Percentiles rank a stretch among this genome's conserved stretches.
Evolutionary conservation across 2,113 vertebrate species (phyloP).

Genomic region (Halcyon malimbica): DNA sequence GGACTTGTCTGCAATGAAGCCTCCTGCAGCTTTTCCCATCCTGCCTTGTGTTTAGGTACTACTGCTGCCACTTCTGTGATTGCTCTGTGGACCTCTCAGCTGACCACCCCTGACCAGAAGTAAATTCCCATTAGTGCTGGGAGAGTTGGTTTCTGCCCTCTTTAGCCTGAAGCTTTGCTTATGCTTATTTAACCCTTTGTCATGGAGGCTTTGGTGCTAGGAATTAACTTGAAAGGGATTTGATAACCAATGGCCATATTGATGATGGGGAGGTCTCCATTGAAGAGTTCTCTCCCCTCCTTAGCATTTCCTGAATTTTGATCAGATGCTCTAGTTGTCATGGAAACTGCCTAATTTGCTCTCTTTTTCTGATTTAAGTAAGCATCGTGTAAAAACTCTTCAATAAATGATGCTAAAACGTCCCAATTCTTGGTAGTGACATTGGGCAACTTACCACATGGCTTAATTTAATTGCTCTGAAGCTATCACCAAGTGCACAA

Average conservation of each 20-base stretch:
- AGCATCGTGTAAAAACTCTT: constrained; percentile 35
- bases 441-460: not conserved
- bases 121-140: not conserved
- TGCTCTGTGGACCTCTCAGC: not conserved
- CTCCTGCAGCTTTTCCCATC: not conserved
- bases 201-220: constrained; percentile 5
- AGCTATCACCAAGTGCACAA: constrained; percentile 1
- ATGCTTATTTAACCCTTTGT: not conserved
- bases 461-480: constrained; percentile 42
- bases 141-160: not conserved
- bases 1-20: not conserved
- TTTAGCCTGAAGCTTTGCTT: not conserved
- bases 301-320: constrained; percentile 40
- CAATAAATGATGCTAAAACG: constrained; percentile 50
- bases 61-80: not conserved
- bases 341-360: constrained; percentile 63
- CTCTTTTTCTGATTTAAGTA: constrained; percentile 54
- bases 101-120: not conserved
- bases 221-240: constrained; percentile 43
- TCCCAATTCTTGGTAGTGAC: constrained; percentile 12
- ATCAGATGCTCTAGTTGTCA: constrained; percentile 63
- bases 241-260: constrained; percentile 33
- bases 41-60: not conserved
- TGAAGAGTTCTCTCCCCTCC: not conserved
- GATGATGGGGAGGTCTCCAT: not conserved